Base-by-base conservation (phyloP, 2,113 vertebrate genomes). In the Isichthys henryi region DNA sequence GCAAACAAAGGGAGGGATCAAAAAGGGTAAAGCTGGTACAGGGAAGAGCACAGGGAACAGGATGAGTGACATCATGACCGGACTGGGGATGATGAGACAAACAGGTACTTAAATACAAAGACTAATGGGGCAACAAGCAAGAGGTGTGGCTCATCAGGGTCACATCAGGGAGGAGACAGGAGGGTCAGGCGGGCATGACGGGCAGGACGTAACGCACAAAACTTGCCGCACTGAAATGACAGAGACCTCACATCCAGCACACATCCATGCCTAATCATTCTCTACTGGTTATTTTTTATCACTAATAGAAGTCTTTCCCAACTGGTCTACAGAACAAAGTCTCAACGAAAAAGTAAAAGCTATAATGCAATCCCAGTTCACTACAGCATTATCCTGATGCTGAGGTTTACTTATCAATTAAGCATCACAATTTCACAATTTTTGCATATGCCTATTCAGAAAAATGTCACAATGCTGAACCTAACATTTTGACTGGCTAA, bases 221-320 rank as follows among this genome's bases (percentile, higher is more conserved):
- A 46, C n/a, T 45, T 77, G 58, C 50, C n/a, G 56, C 50, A 45
- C 48, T 62, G 31, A 46, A 89, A 23, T 23, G 7, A 52, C 7
- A 2, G 1, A 39, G 48, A 58, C 48, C 23, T 1, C 62, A 45
- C 62, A 90, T 80, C 94, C 92, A 91, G 90, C 90, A 92, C 91
- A 86, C 27, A 31, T 58, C 88, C 88, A 90, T 90, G 91, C 31
- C 91, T 91, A 93, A 92, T 95, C 92, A 93, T 35, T 53, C 11
- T 87, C 11, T 5, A 27, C 27, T 27, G 89, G 93, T 95, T 95
- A 93, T 89, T 92, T 90, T 90, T 91, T 88, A 90, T 91, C 91
- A 89, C 19, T 93, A 94, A 92, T 91, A 66, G 6, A 83, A 91
- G 92, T 86, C 70, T 48, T 17, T 31, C 2, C 74, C 9, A 48